Base-by-base conservation (phyloP, 1,140 invertebrate species). In the Magallana gigas region DNA sequence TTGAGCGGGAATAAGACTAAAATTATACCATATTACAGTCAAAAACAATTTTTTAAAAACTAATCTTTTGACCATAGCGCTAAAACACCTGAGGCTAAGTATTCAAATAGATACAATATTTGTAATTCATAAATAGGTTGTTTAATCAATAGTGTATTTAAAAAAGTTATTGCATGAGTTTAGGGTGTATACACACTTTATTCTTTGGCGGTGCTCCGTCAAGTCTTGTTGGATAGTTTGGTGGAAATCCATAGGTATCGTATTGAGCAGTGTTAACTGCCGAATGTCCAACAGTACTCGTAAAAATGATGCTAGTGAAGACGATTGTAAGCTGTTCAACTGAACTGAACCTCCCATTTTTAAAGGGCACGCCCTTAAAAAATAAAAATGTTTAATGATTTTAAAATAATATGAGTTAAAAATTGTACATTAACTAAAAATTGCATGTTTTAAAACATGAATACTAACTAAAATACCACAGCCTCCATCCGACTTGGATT, bases 161-260 rank as follows among this genome's bases (percentile, higher is more conserved):
- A 23, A 23, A 23, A 23, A 23, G 0, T 23, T 23, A 23, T 23
- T 23, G n/a, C n/a, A n/a, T n/a, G 23, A 23, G 23, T 23, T 23
- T 23, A 23, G 23, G 23, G 23, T 23, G 23, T 23, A 23, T 23
- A 23, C 23, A 23, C 23, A 95, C 95, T 92, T 95, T 95, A 82
- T 93, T 90, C 82, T 81, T 92, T 1, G 95, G 95, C 23, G 93
- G 90, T n/a, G 90, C 59, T 59, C 93, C 94, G 8, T 91, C 90
- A 29, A 96, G 90, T 23, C 94, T 91, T 11, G 91, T 92, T 1
- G 95, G 95, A 88, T 95, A 95, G 90, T 95, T 95, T 7, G 95
- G 95, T 6, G 94, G 93, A 90, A 95, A 95, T 48, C 91, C 94
- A 85, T 95, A 95, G 68, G 90, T 88, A 56, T 92, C 89, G 58